phyloP scores from a whole-genome alignment of 1,140 invertebrate species.

The Aphaenogaster ashmeadi region DNA sequence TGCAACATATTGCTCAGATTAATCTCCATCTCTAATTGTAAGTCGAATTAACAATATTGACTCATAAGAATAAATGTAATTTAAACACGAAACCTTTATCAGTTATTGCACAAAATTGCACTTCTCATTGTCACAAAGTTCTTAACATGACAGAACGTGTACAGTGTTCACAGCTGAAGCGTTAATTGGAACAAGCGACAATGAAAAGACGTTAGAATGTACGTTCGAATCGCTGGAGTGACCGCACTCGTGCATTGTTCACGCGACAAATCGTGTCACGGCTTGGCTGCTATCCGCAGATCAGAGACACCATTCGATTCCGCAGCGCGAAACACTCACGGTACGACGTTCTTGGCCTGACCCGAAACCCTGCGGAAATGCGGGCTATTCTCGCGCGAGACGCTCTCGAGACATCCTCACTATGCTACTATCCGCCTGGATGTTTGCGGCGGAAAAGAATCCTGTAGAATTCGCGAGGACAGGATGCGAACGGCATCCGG shows the following conservation, averaged over 20 bases:
- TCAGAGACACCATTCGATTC: slow-evolving; percentile 49
- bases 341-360: slow-evolving; percentile 70
- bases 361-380: slow-evolving; percentile 78
- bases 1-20: background rate
- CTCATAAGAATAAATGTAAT: background rate
- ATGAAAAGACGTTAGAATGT: slow-evolving; percentile 49
- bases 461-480: slow-evolving; percentile 52
- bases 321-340: slow-evolving; percentile 58
- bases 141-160: background rate
- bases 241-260: slow-evolving; percentile 67
- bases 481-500: slow-evolving; percentile 29
- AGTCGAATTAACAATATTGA: background rate
- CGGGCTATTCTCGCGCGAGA: slow-evolving; percentile 73
- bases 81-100: background rate
- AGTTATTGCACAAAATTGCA: background rate
- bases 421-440: slow-evolving; percentile 61
- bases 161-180: background rate
- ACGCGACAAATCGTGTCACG: slow-evolving; percentile 53
- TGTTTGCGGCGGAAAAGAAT: slow-evolving; percentile 69
- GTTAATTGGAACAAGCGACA: slow-evolving; percentile 10
- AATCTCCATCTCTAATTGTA: background rate
- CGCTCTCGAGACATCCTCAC: slow-evolving; percentile 69
- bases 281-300: slow-evolving; percentile 60
- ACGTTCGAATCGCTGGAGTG: slow-evolving; percentile 46
- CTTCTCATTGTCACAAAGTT: background rate